These are phyloP conservation scores for Seira musarum DNA, from an alignment of 2,888 invertebrate genomes.

Conservation along the genomic window DNA sequence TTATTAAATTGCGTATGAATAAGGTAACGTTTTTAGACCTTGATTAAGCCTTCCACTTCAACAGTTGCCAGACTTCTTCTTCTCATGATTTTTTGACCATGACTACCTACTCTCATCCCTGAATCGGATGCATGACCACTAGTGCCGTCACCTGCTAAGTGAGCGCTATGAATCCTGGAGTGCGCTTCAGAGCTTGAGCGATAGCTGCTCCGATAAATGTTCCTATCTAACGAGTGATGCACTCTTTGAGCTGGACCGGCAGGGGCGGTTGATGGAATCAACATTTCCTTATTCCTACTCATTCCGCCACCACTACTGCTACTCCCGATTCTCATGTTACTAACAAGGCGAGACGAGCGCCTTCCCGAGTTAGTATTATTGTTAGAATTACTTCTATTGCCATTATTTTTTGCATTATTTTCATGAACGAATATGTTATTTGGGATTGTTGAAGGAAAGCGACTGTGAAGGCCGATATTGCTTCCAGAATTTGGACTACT, in stretches of 20 bases:
- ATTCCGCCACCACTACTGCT: constrained; percentile 13
- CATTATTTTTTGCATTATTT: constrained; percentile 42
- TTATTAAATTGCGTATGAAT: no score
- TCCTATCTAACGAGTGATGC: constrained; percentile 51
- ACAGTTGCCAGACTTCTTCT: constrained; percentile 52
- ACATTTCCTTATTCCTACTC: constrained; percentile 44
- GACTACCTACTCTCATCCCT: constrained; percentile 1
- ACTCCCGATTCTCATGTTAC: background rate
- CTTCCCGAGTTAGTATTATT: constrained; percentile 25
- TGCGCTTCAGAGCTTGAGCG: constrained; percentile 31
- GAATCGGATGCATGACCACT: constrained; percentile 53
- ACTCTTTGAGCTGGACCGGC: constrained; percentile 17
- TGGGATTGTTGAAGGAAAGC: constrained; percentile 27
- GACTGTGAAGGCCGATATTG: constrained; percentile 5
- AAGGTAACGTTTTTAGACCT: constrained; percentile 34
- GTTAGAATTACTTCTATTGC: background rate
- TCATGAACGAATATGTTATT: constrained; percentile 37
- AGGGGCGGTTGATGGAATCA: constrained; percentile 33
- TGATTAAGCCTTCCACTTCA: constrained; percentile 54
- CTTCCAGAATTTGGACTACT: background rate
- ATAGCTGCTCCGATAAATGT: constrained; percentile 40
- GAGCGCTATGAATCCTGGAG: constrained; percentile 3
- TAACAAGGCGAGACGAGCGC: constrained; percentile 24
- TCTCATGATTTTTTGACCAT: constrained; percentile 43
- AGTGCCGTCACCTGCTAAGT: background rate